Evolutionary conservation across 2,888 invertebrate genomes (phyloP).

Genomic region (Spodoptera picta): DNA sequence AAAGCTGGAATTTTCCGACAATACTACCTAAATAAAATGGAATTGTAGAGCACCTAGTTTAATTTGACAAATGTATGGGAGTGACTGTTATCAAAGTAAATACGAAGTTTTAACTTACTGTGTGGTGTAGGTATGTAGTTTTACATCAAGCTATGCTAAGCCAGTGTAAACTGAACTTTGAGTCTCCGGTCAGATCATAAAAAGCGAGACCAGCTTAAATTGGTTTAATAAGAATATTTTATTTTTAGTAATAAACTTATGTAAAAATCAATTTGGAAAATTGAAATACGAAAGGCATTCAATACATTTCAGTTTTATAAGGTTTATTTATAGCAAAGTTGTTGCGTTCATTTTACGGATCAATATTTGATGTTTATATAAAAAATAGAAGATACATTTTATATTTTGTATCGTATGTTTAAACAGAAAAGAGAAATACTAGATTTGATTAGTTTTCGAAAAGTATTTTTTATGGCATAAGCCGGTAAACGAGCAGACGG

Average conservation of each 20-base stretch:
- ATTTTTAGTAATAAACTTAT: not conserved
- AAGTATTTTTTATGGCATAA: too few relatives aligned
- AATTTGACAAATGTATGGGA: slow-evolving; percentile 13
- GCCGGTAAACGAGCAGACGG: too few relatives aligned
- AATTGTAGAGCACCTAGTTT: not conserved
- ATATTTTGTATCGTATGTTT: too few relatives aligned
- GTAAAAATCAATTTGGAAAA: slow-evolving; percentile 4
- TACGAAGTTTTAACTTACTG: not conserved
- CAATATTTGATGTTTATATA: not conserved
- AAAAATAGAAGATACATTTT: too few relatives aligned
- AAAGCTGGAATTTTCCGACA: too few relatives aligned
- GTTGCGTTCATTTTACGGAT: not conserved
- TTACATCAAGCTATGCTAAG: too few relatives aligned
- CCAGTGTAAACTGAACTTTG: too few relatives aligned
- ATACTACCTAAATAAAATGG: not conserved
- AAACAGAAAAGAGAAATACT: too few relatives aligned
- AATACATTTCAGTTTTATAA: slow-evolving; percentile 3
- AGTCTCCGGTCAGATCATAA: too few relatives aligned
- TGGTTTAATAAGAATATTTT: not conserved
- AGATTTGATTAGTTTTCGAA: too few relatives aligned
- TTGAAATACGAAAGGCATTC: slow-evolving; percentile 1
- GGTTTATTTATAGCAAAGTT: not conserved
- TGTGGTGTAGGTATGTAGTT: too few relatives aligned
- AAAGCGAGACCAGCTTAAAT: too few relatives aligned
- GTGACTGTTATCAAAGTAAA: not conserved